phyloP scores from a whole-genome alignment of 2,888 invertebrate genomes.

The Artemia sinica region DNA sequence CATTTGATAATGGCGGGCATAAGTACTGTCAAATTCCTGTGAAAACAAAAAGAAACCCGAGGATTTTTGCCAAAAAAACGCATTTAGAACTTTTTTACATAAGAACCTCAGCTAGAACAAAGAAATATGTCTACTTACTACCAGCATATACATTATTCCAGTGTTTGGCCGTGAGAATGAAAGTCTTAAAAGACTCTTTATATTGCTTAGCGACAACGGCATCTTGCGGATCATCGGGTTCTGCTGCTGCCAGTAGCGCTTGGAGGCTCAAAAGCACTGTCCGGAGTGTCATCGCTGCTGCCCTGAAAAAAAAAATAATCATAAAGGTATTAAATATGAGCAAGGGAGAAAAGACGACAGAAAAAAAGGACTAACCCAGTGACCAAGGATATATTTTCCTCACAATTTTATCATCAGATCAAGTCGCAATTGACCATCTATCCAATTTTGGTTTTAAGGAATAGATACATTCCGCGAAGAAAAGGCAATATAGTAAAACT shows the following conservation, averaged over 20 bases:
- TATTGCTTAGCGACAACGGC: constrained; percentile 95
- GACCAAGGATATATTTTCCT: too few relatives aligned
- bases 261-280: constrained; percentile 89
- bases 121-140: constrained; percentile 36
- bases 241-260: constrained; percentile 76
- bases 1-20: too few relatives aligned
- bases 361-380: too few relatives aligned
- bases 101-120: constrained; percentile 22
- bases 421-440: too few relatives aligned
- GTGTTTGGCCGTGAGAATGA: constrained; percentile 74
- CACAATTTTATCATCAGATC: too few relatives aligned
- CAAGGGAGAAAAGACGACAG: too few relatives aligned
- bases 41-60: background rate
- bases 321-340: too few relatives aligned
- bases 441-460: too few relatives aligned
- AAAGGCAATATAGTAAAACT: too few relatives aligned
- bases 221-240: constrained; percentile 85
- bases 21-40: too few relatives aligned
- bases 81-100: background rate
- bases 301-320: constrained; percentile 44
- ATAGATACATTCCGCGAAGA: too few relatives aligned
- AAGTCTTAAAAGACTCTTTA: constrained; percentile 70
- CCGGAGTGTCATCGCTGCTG: constrained; percentile 91
- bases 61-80: background rate
- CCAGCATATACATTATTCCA: constrained; percentile 92